These are phyloP conservation scores for Apoda limacodes DNA, from an alignment of 2,888 invertebrate species.

Conservation along the genomic window DNA sequence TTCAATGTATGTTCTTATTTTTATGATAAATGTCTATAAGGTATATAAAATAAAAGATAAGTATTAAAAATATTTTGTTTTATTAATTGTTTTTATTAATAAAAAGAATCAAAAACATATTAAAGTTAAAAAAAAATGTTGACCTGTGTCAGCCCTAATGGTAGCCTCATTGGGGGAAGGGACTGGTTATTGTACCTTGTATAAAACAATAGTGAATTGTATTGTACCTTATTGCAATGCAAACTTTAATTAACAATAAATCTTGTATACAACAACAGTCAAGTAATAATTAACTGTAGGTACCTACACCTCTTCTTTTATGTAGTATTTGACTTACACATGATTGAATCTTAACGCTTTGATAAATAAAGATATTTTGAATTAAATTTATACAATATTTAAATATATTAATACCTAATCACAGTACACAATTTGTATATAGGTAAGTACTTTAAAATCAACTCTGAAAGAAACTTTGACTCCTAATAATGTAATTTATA, in stretches of 20 bases:
- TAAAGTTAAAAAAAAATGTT: constrained; percentile 4
- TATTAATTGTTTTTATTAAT: too few species aligned
- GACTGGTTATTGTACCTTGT: too few species aligned
- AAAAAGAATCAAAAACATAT: constrained; percentile 7
- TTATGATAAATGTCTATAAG: constrained; percentile 5
- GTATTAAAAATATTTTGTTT: too few species aligned
- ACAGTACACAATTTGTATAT: constrained; percentile 1
- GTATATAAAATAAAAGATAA: constrained; percentile 6
- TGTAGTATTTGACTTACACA: constrained; percentile 4
- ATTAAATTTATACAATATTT: constrained; percentile 3
- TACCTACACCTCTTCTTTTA: constrained; percentile 4
- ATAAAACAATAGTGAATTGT: too few species aligned
- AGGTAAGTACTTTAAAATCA: too few species aligned
- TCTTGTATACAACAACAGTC: too few species aligned
- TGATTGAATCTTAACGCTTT: constrained; percentile 3
- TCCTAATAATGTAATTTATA: constrained; percentile 6
- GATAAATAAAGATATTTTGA: constrained; percentile 5
- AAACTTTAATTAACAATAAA: too few species aligned
- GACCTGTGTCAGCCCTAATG: too few species aligned
- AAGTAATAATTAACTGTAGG: too few species aligned
- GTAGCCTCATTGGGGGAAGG: too few species aligned
- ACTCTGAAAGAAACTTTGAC: too few species aligned
- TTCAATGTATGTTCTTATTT: constrained; percentile 4
- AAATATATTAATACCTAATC: constrained; percentile 4
- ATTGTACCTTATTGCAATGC: too few species aligned